A percentile compares a stretch with the other conserved stretches of the same genome.
Evolutionary conservation across 2,113 vertebrate genomes (phyloP).

Genomic region (Tragelaphus scriptus): DNA sequence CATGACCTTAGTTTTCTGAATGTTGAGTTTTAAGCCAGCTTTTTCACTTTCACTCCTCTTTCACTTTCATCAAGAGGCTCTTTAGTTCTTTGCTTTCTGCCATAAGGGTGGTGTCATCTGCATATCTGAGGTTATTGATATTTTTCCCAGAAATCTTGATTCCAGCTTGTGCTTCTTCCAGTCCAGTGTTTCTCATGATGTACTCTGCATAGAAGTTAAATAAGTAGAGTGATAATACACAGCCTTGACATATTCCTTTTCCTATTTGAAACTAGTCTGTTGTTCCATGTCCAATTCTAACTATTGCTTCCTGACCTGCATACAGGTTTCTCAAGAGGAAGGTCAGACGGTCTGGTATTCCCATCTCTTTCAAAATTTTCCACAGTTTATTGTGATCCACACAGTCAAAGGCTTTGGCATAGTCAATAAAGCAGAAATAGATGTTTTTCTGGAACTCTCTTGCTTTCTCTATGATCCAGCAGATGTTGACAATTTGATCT

Average conservation of each 20-base stretch:
- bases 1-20: not conserved
- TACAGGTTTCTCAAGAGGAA: not conserved
- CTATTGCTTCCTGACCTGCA: not conserved
- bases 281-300: not conserved
- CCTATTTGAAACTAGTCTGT: not conserved
- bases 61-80: not conserved
- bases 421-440: not conserved
- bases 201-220: not conserved
- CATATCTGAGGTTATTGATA: not conserved
- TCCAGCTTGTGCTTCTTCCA: not conserved
- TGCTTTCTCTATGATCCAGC: rapidly evolving
- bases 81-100: not conserved
- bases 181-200: rapidly evolving
- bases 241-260: not conserved
- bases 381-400: not conserved
- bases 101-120: not conserved
- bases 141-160: not conserved
- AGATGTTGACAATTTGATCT: not conserved
- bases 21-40: not conserved
- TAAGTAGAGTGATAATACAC: not conserved
- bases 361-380: not conserved
- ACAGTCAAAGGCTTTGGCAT: not conserved
- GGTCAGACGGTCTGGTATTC: not conserved
- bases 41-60: not conserved
- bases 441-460: not conserved